phyloP scores from a whole-genome alignment of 2,888 invertebrate species.

The Brachyptera risi region DNA sequence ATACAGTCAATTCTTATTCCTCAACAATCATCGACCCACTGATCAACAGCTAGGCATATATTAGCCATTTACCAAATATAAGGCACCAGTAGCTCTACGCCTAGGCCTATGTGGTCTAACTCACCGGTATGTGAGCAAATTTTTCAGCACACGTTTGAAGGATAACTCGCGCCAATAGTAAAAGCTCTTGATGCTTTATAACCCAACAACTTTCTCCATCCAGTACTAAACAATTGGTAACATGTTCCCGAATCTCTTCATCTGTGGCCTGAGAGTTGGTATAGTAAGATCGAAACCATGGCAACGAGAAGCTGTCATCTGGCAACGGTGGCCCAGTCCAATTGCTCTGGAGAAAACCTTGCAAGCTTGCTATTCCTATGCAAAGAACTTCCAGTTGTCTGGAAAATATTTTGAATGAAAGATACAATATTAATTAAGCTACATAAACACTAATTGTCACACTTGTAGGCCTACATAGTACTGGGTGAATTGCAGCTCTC shows the following conservation, averaged over 20 bases:
- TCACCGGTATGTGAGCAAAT: no score
- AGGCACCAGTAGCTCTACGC: no score
- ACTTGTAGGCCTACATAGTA: not conserved
- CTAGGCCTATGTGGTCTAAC: no score
- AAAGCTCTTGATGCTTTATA: slow-evolving; percentile 53
- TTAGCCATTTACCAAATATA: no score
- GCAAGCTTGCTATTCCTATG: slow-evolving; percentile 25
- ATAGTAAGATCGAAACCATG: slow-evolving; percentile 19
- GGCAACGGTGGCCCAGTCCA: slow-evolving; percentile 66
- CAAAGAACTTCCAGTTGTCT: slow-evolving; percentile 23
- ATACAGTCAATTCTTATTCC: no score
- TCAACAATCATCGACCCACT: no score
- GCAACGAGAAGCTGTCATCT: not conserved
- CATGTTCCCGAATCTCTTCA: slow-evolving; percentile 14
- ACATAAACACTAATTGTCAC: no score
- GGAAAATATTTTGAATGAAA: not conserved
- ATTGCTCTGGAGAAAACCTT: slow-evolving; percentile 69
- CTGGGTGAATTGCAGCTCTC: not conserved
- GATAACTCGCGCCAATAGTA: slow-evolving; percentile 41
- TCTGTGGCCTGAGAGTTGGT: not conserved
- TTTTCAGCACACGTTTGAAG: slow-evolving; percentile 29
- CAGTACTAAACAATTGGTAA: slow-evolving; percentile 45
- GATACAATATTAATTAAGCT: no score
- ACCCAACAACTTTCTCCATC: slow-evolving; percentile 66
- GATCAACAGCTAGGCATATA: no score